Evolutionary conservation across 2,797 vertebrate genomes (phyloP).

Genomic region (Emydoidea blandingii): DNA sequence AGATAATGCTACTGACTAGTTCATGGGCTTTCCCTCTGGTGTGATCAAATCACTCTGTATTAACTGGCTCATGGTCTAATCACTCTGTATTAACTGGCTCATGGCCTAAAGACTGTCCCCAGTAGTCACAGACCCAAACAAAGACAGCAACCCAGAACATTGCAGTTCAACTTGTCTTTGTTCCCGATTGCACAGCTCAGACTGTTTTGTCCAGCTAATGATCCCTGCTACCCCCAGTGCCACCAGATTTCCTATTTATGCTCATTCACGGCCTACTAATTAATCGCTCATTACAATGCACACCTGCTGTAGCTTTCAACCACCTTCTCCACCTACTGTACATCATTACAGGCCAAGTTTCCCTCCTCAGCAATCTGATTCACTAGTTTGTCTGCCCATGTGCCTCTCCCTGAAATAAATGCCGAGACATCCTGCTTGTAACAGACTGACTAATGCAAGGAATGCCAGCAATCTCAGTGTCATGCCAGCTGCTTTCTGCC

Average conservation of each 20-base stretch:
- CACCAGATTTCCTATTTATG: neutral
- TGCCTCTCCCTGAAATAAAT: neutral
- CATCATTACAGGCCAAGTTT: neutral
- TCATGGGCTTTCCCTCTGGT: slow-evolving; percentile 47
- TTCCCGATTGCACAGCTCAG: slow-evolving; percentile 34
- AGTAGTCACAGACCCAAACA: slow-evolving; percentile 46
- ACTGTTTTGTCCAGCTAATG: slow-evolving; percentile 1
- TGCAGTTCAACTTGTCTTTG: slow-evolving; percentile 37
- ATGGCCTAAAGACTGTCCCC: neutral
- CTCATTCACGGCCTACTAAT: neutral
- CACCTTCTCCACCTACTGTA: neutral
- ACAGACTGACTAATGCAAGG: neutral
- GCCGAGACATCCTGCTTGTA: neutral
- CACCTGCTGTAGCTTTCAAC: neutral
- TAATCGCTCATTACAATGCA: neutral
- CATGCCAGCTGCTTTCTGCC: neutral
- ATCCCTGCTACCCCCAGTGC: neutral
- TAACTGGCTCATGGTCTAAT: slow-evolving; percentile 53
- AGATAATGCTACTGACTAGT: slow-evolving; percentile 62
- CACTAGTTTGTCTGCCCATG: accelerated
- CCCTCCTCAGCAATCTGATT: neutral
- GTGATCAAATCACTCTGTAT: neutral
- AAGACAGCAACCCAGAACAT: slow-evolving; percentile 59
- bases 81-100: neutral
- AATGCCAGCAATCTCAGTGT: neutral